Evolutionary conservation across 2,797 vertebrate species (phyloP), one percentile per base, ranked within the genome.

Genomic region (Sebastes jordani): DNA sequence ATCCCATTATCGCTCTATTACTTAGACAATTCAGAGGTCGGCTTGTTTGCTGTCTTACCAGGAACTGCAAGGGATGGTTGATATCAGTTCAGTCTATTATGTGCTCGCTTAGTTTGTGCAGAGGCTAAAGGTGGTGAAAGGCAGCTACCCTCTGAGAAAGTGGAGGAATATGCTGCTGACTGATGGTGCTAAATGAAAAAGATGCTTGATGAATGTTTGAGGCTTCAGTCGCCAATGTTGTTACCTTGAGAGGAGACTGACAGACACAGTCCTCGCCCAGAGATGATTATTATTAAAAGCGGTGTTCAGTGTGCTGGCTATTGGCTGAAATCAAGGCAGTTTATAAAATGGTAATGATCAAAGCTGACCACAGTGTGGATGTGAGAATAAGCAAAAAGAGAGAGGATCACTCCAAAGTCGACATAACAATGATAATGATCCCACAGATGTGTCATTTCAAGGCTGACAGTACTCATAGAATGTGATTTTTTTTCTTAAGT

Each of bases 221-320:
- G 30, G 73, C 59, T 55, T 25, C 18, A 46, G 46, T 69, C 7
- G 74, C 38, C 75, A 75, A 62, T 74, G 42, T 54, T 65, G 27
- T 83, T 83, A 82, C 85, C 82, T 88, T 86, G 67, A 85, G 54
- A 70, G 34, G 22, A 61, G 70, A 81, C 54, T 65, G 70, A 71
- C 61, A 23, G 83, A 42, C 36, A 11, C 25, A 9, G 71, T 27
- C 58, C 22, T 85, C 13, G 13, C 68, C 74, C 65, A 38, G 52
- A 14, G 36, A 63, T 65, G 72, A 86, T 86, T 73, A 87, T 80
- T 79, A 79, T 80, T 46, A 70, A 67, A 49, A 49, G 25, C 36
- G 16, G 22, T 46, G 34, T 71, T 76, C 11, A 59, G 29, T 55
- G 85, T 74, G 34, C 70, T 76, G 65, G 59, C 22, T 76, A 63